phyloP scores from a whole-genome alignment of 2,888 invertebrate genomes.

The Chalcis sispes region DNA sequence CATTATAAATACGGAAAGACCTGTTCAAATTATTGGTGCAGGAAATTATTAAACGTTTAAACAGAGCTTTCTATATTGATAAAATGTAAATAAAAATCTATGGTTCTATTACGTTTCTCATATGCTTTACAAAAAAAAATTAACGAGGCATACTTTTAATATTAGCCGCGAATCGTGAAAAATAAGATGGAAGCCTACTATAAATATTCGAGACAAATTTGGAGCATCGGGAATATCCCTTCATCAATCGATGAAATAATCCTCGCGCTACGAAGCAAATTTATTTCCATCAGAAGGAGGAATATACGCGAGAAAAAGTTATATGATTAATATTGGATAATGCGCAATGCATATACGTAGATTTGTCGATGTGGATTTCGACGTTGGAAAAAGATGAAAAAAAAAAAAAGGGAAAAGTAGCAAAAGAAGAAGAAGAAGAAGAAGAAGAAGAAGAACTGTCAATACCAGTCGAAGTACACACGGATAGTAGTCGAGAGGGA shows the following conservation, averaged over 20 bases:
- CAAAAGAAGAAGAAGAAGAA: not conserved
- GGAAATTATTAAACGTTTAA: too few species aligned
- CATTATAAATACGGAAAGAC: too few species aligned
- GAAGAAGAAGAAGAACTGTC: constrained; percentile 63
- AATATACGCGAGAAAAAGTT: too few species aligned
- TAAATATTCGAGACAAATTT: too few species aligned
- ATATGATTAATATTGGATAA: constrained; percentile 25
- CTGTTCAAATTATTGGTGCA: too few species aligned
- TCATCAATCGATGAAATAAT: constrained; percentile 29
- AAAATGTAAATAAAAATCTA: too few species aligned
- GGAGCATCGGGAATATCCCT: not conserved
- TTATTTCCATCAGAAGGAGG: not conserved
- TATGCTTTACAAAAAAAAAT: constrained; percentile 22
- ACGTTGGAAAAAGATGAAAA: not conserved
- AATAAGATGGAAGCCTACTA: constrained; percentile 29
- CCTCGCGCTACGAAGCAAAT: not conserved
- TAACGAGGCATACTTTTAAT: constrained; percentile 25
- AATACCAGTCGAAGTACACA: constrained; percentile 67
- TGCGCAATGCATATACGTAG: not conserved
- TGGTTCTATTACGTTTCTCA: too few species aligned
- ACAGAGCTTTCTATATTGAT: too few species aligned
- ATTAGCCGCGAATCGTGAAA: not conserved
- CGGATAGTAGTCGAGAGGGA: constrained; percentile 60
- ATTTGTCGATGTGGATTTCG: not conserved
- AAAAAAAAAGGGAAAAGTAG: not conserved